These are phyloP conservation scores for Protobothrops mucrosquamatus DNA, from an alignment of 2,113 vertebrate genomes.

Conservation along the genomic window DNA sequence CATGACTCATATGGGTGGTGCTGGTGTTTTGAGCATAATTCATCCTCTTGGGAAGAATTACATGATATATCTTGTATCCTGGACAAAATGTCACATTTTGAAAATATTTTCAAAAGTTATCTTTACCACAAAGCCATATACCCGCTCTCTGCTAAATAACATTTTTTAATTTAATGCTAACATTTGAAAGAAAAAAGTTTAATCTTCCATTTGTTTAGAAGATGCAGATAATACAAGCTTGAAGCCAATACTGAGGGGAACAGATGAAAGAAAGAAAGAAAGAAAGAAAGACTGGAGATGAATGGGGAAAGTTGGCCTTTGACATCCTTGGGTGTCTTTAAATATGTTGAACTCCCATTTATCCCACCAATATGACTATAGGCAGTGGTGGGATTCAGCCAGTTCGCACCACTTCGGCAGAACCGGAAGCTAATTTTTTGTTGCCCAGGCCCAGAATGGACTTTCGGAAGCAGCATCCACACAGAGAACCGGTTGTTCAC, in stretches of 20 bases:
- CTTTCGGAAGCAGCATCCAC: too few relatives aligned
- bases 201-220: not conserved
- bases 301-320: not conserved
- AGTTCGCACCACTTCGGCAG: too few relatives aligned
- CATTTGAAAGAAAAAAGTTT: not conserved
- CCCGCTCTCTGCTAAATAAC: constrained; percentile 41
- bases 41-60: constrained; percentile 43
- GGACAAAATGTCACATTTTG: constrained; percentile 29
- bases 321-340: not conserved
- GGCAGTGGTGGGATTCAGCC: too few relatives aligned
- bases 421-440: too few relatives aligned
- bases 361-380: not conserved
- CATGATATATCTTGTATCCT: constrained; percentile 48
- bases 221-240: not conserved
- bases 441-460: too few relatives aligned
- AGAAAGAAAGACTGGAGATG: not conserved
- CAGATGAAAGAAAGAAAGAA: not conserved
- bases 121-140: constrained; percentile 50
- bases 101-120: constrained; percentile 27
- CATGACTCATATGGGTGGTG: constrained; percentile 76
- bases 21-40: constrained; percentile 58
- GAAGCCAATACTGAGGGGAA: not conserved
- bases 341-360: not conserved
- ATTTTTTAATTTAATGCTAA: not conserved
- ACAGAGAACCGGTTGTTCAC: too few relatives aligned